Conservation (phyloP, 2,797 vertebrate species). For the Microctenopoma stevenorrisi region DNA sequence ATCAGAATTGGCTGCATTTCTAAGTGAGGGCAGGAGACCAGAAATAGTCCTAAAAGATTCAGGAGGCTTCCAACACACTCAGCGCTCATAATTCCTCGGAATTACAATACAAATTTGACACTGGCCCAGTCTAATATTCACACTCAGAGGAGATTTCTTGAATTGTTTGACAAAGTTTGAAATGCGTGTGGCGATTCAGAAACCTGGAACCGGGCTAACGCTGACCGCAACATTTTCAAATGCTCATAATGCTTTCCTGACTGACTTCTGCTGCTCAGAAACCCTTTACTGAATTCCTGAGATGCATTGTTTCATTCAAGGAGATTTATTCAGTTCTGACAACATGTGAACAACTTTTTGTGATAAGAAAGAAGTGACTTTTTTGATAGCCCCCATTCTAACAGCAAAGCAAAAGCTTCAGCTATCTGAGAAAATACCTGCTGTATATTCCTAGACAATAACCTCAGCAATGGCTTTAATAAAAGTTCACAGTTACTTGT, state of each 20-base stretch:
- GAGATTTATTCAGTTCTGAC: neutral
- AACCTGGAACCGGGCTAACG: slow-evolving; percentile 5
- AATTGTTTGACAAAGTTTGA: slow-evolving; percentile 21
- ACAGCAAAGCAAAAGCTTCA: neutral
- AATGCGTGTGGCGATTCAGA: slow-evolving; percentile 1
- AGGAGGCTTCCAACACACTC: slow-evolving; percentile 43
- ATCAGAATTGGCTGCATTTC: slow-evolving; percentile 49
- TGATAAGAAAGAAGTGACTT: neutral
- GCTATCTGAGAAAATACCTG: no score
- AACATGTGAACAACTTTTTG: neutral
- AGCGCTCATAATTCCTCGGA: slow-evolving; percentile 12
- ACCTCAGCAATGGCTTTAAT: no score
- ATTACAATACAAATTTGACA: slow-evolving; percentile 14
- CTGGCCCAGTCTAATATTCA: slow-evolving; percentile 19
- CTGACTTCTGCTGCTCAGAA: neutral
- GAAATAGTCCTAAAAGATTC: slow-evolving; percentile 46
- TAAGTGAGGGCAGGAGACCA: slow-evolving; percentile 19
- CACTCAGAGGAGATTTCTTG: slow-evolving; percentile 12
- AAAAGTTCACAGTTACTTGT: no score
- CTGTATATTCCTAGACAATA: no score
- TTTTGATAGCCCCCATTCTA: neutral
- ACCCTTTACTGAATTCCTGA: neutral
- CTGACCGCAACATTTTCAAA: neutral
- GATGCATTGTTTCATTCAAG: neutral
- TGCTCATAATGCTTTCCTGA: neutral